These are phyloP conservation scores for Cephus cinctus DNA, from an alignment of 1,140 invertebrate species.

Conservation along the genomic window DNA sequence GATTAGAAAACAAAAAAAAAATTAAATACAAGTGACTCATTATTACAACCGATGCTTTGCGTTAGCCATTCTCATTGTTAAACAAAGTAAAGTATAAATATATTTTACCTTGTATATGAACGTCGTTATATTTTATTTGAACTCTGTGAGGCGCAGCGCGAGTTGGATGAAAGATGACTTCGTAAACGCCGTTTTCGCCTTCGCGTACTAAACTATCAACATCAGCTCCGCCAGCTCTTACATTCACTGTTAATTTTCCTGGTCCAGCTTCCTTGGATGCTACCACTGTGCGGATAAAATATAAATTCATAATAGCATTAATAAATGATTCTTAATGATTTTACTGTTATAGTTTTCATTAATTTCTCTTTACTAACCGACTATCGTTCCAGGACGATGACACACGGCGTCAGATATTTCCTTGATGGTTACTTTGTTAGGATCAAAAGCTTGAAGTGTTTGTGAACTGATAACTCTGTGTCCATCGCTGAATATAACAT, in stretches of 20 bases:
- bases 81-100: too few species aligned
- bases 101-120: conserved; percentile 45
- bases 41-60: too few species aligned
- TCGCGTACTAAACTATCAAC: conserved; percentile 79
- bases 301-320: not conserved
- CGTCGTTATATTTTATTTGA: conserved; percentile 52
- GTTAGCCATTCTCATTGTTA: too few species aligned
- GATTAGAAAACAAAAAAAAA: conserved; percentile 39
- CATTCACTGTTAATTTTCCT: conserved; percentile 76
- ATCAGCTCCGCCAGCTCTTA: conserved; percentile 75
- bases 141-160: conserved; percentile 80
- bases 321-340: conserved; percentile 3
- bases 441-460: conserved; percentile 84
- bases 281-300: conserved; percentile 53
- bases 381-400: conserved; percentile 78
- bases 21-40: not conserved
- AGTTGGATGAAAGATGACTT: conserved; percentile 84
- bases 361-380: conserved; percentile 55
- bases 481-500: conserved; percentile 59
- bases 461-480: conserved; percentile 61
- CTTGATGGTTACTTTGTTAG: conserved; percentile 73
- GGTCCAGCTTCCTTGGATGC: conserved; percentile 76
- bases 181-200: conserved; percentile 68
- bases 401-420: conserved; percentile 79
- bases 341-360: not conserved